Percentiles rank a stretch among this genome's conserved stretches.
Evolutionary conservation across 2,113 vertebrate genomes (phyloP).

Genomic region (Apeltes quadracus): DNA sequence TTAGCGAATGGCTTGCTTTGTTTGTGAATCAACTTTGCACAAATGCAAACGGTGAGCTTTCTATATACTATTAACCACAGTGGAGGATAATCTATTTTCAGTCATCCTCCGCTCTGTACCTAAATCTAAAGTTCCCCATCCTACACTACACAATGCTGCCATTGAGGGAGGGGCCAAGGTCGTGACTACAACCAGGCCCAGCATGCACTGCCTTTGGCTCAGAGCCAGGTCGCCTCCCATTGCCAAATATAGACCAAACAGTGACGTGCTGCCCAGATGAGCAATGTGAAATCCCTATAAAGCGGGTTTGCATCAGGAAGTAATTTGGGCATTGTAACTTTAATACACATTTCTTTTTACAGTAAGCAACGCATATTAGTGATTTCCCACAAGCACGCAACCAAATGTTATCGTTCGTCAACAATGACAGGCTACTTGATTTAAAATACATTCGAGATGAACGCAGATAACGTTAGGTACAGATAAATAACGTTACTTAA

Average conservation of each 20-base stretch:
- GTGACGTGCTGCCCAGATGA: slow-evolving; percentile 72
- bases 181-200: slow-evolving; percentile 70
- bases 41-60: neutral
- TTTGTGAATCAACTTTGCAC: neutral
- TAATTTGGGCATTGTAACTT: slow-evolving; percentile 36
- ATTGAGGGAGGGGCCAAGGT: slow-evolving; percentile 29
- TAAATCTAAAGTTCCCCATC: slow-evolving; percentile 35
- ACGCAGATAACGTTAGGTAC: neutral
- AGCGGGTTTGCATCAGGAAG: slow-evolving; percentile 74
- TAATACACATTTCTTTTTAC: neutral
- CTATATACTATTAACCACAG: neutral
- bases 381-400: neutral
- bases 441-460: neutral
- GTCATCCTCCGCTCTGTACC: slow-evolving; percentile 37
- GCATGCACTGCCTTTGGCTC: slow-evolving; percentile 60
- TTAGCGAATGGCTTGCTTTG: neutral
- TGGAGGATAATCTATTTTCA: slow-evolving; percentile 4
- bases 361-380: slow-evolving; percentile 8
- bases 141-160: slow-evolving; percentile 26
- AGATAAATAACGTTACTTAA: too few relatives aligned
- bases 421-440: neutral
- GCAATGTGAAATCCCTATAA: slow-evolving; percentile 80
- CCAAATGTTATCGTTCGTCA: neutral
- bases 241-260: slow-evolving; percentile 79
- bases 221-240: slow-evolving; percentile 73